Conservation (phyloP, 2,797 vertebrate genomes). For the Hozukius guyotensis region DNA sequence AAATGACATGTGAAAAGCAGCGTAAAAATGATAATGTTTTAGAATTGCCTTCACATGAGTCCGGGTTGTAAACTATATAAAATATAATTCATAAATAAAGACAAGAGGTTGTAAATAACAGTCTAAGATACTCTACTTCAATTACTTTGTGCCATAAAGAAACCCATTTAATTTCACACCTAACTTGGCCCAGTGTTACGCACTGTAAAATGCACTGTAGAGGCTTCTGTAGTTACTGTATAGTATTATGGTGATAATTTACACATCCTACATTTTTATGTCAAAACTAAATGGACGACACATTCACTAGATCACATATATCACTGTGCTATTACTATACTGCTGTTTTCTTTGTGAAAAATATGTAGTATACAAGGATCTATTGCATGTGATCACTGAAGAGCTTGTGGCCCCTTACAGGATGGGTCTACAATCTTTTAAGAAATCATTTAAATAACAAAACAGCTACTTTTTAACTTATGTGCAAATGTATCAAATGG, state of each 20-base stretch:
- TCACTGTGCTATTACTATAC: background rate
- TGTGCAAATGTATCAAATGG: background rate
- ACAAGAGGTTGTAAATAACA: background rate
- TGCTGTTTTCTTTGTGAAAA: background rate
- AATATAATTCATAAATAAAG: background rate
- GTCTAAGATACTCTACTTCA: background rate
- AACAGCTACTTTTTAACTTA: slow-evolving; percentile 6
- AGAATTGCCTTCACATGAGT: no score
- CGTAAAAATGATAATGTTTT: no score
- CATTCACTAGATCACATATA: background rate
- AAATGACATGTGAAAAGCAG: no score
- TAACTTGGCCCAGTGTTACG: background rate
- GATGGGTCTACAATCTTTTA: background rate
- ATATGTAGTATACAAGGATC: background rate
- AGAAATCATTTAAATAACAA: background rate
- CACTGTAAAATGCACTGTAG: background rate
- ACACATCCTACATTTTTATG: background rate
- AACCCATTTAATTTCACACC: slow-evolving; percentile 18
- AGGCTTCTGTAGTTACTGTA: background rate
- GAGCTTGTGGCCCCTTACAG: background rate
- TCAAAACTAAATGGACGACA: background rate
- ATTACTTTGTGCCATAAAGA: slow-evolving; percentile 7
- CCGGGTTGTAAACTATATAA: background rate
- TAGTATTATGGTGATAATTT: background rate
- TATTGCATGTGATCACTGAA: background rate